phyloP scores from a whole-genome alignment of 1,140 invertebrate genomes.

The Capitella teleta region DNA sequence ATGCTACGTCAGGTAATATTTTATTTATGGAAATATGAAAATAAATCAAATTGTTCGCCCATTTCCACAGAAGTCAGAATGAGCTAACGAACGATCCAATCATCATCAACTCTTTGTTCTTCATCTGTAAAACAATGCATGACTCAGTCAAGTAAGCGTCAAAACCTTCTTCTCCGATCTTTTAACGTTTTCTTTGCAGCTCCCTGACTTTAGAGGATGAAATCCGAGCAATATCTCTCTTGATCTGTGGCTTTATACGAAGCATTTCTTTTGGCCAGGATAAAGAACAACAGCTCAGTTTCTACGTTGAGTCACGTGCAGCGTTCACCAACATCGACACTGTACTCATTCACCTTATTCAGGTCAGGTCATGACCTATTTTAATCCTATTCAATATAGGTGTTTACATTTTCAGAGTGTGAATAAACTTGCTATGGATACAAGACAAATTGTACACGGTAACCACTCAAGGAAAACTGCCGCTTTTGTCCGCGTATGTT shows the following conservation, averaged over 20 bases:
- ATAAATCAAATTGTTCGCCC: no score
- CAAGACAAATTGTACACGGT: constrained; percentile 59
- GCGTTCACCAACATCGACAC: constrained; percentile 80
- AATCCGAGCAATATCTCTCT: constrained; percentile 65
- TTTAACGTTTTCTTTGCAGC: constrained; percentile 45
- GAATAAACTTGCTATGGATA: constrained; percentile 64
- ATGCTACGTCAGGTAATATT: constrained; percentile 51
- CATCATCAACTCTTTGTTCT: constrained; percentile 74
- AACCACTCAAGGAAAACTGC: constrained; percentile 68
- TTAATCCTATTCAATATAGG: constrained; percentile 1
- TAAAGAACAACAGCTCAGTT: constrained; percentile 80
- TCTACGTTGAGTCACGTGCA: constrained; percentile 81
- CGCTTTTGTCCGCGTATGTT: constrained; percentile 60
- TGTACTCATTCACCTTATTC: constrained; percentile 71
- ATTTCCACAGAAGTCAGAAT: constrained; percentile 42
- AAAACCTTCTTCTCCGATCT: neutral
- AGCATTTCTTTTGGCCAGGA: constrained; percentile 70
- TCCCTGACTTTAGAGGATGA: constrained; percentile 89
- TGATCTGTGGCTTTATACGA: constrained; percentile 70
- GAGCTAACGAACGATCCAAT: constrained; percentile 66
- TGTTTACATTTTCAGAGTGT: constrained; percentile 51
- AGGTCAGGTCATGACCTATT: constrained; percentile 28
- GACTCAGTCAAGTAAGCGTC: constrained; percentile 77
- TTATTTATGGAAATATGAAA: no score
- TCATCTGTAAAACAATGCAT: constrained; percentile 73